Conservation (phyloP, 2,113 vertebrate species). For the Cyrtonyx montezumae region DNA sequence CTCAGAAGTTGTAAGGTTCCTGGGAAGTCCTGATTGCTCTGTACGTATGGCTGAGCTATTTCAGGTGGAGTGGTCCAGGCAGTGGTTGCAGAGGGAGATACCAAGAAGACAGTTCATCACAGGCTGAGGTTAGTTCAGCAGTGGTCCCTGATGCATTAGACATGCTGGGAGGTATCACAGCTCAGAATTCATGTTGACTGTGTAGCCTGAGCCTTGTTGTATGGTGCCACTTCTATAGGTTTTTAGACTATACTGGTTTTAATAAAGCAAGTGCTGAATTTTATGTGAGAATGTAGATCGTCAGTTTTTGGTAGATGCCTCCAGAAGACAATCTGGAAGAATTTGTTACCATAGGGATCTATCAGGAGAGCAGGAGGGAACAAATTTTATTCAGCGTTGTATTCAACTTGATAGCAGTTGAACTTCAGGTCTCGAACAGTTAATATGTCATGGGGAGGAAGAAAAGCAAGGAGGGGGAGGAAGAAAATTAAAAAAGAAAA, state of each 20-base stretch:
- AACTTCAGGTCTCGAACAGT: slow-evolving; percentile 14
- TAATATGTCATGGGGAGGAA: neutral
- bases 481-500: neutral
- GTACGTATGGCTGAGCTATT: neutral
- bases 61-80: accelerated
- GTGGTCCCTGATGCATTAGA: neutral
- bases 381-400: neutral
- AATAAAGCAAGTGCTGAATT: neutral
- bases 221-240: neutral
- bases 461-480: neutral
- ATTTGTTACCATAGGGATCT: neutral
- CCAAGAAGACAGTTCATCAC: neutral
- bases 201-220: neutral
- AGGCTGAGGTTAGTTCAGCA: neutral
- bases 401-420: neutral
- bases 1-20: neutral
- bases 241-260: neutral
- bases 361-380: neutral
- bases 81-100: neutral
- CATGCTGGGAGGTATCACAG: neutral
- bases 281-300: neutral
- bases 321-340: neutral
- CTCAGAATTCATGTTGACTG: neutral
- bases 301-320: neutral
- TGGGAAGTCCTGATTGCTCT: neutral